These are phyloP conservation scores for Eupristina koningsbergeri DNA, from an alignment of 1,140 invertebrate genomes.

Conservation along the genomic window DNA sequence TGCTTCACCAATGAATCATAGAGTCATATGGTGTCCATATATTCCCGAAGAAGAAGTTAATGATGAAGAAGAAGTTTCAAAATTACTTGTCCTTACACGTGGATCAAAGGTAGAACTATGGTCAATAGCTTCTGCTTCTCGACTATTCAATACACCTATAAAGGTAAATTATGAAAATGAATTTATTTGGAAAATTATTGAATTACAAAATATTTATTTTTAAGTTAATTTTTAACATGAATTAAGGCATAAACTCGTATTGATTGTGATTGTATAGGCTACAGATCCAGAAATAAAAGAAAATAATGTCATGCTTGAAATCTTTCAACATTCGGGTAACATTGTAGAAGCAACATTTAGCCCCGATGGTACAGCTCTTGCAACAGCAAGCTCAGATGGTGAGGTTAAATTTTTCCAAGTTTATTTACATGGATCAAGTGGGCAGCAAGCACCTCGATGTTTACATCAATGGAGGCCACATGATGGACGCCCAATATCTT, in stretches of 20 bases:
- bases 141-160: slow-evolving; percentile 58
- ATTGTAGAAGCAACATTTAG: slow-evolving; percentile 92
- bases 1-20: slow-evolving; percentile 68
- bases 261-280: slow-evolving; percentile 53
- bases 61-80: slow-evolving; percentile 81
- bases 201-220: neutral
- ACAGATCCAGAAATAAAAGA: slow-evolving; percentile 61
- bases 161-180: slow-evolving; percentile 54
- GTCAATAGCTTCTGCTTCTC: slow-evolving; percentile 64
- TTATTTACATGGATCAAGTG: slow-evolving; percentile 53
- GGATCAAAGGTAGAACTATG: slow-evolving; percentile 79
- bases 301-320: slow-evolving; percentile 74
- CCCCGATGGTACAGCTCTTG: slow-evolving; percentile 93
- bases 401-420: slow-evolving; percentile 94
- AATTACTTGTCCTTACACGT: slow-evolving; percentile 86
- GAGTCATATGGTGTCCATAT: slow-evolving; percentile 94
- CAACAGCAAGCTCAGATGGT: slow-evolving; percentile 90
- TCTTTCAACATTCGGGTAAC: slow-evolving; percentile 79
- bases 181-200: neutral
- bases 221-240: neutral
- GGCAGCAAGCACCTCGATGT: slow-evolving; percentile 78
- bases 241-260: neutral
- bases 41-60: slow-evolving; percentile 80
- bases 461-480: slow-evolving; percentile 94
- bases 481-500: slow-evolving; percentile 86